Base-by-base conservation (phyloP, 2,888 invertebrate species). In the Sesia apiformis region DNA sequence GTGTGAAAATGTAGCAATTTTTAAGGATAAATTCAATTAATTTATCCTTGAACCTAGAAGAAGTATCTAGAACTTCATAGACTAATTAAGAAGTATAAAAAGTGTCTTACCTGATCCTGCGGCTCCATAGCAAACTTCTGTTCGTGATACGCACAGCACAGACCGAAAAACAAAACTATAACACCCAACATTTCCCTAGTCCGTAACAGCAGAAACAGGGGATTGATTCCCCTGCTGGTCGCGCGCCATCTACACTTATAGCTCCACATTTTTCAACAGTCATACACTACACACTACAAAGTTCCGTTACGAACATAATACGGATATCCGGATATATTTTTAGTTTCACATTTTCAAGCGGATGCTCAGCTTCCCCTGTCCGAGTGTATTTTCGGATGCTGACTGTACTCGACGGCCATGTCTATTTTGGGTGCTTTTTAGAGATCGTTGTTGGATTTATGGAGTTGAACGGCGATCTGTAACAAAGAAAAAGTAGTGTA, bases 61-160 rank as follows among this genome's bases (percentile, higher is more conserved):
- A 23, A 23, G 23, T 1, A 23, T 23, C 2, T 23, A 23, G 23
- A 23, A 23, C 23, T 23, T 23, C 23, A 23, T 2, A 2, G 23
- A 23, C 23, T 23, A 23, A 23, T 3, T 5, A 41, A 8, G 23
- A 7, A 46, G 4, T 4, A n/a, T n/a, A 8, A 46, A 46, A 46
- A 23, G 23, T n/a, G n/a, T 23, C 50, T 58, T 54, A 68, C 67
- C 63, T 68, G 92, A 90, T 96, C 95, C 80, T 93, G 93, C 8
- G 97, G 97, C 74, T 96, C 94, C 90, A 94, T 93, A 55, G 94
- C 94, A 81, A 97, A 96, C 75, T 93, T 92, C 80, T 96, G 96
- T 64, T 91, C 92, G 59, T 70, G 73, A 66, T 82, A 72, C 74
- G 85, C 70, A 81, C 78, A 64, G 70, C 81, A 60, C 63, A 63